phyloP scores from a whole-genome alignment of 1,140 invertebrate species.

The Orchesella cincta region DNA sequence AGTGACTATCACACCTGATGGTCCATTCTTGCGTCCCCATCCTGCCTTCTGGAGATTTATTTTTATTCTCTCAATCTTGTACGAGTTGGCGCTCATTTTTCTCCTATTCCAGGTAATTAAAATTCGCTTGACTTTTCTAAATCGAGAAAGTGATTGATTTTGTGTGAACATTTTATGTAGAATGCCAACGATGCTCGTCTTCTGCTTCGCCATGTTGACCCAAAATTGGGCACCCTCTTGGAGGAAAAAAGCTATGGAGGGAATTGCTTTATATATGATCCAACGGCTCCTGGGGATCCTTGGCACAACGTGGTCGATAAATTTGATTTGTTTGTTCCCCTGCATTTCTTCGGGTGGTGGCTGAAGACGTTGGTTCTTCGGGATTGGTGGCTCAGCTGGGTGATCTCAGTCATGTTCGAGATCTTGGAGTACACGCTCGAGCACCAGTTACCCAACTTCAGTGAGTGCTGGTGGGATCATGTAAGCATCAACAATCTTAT shows the following conservation, averaged over 20 bases:
- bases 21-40: slow-evolving; percentile 65
- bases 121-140: too few species aligned
- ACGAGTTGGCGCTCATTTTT: slow-evolving; percentile 63
- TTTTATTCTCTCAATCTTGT: slow-evolving; percentile 63
- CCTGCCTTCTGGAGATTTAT: slow-evolving; percentile 65
- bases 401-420: slow-evolving; percentile 62
- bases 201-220: slow-evolving; percentile 61
- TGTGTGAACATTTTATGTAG: too few species aligned
- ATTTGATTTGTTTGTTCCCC: slow-evolving; percentile 64
- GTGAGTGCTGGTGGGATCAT: slow-evolving; percentile 70
- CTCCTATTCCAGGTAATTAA: slow-evolving; percentile 62
- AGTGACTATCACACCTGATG: slow-evolving; percentile 65
- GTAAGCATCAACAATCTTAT: slow-evolving; percentile 58
- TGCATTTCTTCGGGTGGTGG: slow-evolving; percentile 68
- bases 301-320: slow-evolving; percentile 66
- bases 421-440: slow-evolving; percentile 66
- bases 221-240: slow-evolving; percentile 59
- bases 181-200: slow-evolving; percentile 59
- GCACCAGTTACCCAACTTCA: slow-evolving; percentile 67
- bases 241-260: slow-evolving; percentile 65
- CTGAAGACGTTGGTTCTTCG: slow-evolving; percentile 64
- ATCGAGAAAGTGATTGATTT: too few species aligned
- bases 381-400: slow-evolving; percentile 67
- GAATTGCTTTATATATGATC: slow-evolving; percentile 63
- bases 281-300: slow-evolving; percentile 58